phyloP scores from a whole-genome alignment of 2,113 vertebrate species.

The Pavo muticus region DNA sequence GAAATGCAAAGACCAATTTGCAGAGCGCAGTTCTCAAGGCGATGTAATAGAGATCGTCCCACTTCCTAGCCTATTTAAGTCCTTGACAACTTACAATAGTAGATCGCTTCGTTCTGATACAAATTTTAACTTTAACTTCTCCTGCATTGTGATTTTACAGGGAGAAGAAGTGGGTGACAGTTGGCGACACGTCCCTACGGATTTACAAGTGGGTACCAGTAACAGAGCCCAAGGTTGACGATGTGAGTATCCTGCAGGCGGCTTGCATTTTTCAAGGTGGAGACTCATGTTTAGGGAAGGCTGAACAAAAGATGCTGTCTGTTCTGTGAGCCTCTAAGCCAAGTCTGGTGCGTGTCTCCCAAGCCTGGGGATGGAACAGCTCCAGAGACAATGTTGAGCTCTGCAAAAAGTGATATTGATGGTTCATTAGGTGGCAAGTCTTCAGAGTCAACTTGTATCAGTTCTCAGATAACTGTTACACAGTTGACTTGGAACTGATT shows the following conservation, averaged over 20 bases:
- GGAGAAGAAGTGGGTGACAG: constrained; percentile 99
- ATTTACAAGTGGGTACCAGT: constrained; percentile 99
- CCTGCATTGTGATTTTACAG: constrained; percentile 76
- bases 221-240: constrained; percentile 94
- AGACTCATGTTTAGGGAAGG: neutral
- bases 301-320: neutral
- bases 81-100: constrained; percentile 50
- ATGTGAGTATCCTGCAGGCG: constrained; percentile 84
- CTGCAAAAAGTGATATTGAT: neutral
- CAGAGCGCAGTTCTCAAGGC: constrained; percentile 42
- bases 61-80: constrained; percentile 60
- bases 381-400: neutral
- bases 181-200: constrained; percentile 95
- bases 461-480: neutral
- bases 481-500: neutral
- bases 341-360: neutral
- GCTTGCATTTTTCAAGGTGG: neutral
- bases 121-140: constrained; percentile 36
- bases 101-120: constrained; percentile 17
- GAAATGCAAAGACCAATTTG: constrained; percentile 50
- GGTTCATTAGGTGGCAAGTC: neutral
- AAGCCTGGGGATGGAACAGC: neutral
- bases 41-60: constrained; percentile 56
- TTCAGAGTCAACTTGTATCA: neutral
- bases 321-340: neutral